Base-by-base conservation (phyloP, 2,797 vertebrate species). In the Taeniopygia guttata region DNA sequence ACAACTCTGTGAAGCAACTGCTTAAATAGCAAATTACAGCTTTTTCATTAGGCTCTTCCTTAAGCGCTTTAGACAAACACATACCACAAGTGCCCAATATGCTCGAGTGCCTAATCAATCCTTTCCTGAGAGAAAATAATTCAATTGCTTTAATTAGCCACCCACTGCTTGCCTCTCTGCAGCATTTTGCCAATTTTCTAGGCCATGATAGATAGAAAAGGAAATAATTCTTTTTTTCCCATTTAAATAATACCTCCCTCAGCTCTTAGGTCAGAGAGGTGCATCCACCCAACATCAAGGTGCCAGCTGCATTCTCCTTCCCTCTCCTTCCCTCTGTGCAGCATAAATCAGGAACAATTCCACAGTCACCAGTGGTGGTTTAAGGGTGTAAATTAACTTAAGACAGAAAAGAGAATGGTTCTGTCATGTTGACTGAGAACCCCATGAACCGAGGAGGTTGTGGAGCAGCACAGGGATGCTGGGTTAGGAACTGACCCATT, bases 131-230 rank as follows among this genome's bases (percentile, higher is more conserved):
- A 96, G 96, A 96, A 97, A 97, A 97, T 96, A 97, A 97, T 96
- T 97, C 95, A 97, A 96, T 97, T 96, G 95, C 94, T 97, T 97
- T 97, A 97, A 97, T 96, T 97, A 96, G 94, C 95, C 96, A 94
- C 95, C 94, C 72, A 95, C 96, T 94, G 95, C 84, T 95, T 66
- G 87, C 80, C 72, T 95, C 91, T 95, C 93, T 83, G 77, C 68
- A 89, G 90, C 6, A 7, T 90, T 96, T 73, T 72, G 68, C 89
- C 22, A 49, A 96, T 96, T 89, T 95, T 93, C 83, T 72, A 89
- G 67, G 49, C 64, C 70, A 22, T 52, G 87, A 95, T 8, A 93
- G 67, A 96, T 70, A 84, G 73, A 32, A 93, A 70, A 86, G 30
- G 18, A 77, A 77, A 58, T 40, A 32, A 32, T 20, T 49, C 62